These are phyloP conservation scores for Diploptera punctata DNA, from an alignment of 2,888 invertebrate species.

Conservation along the genomic window DNA sequence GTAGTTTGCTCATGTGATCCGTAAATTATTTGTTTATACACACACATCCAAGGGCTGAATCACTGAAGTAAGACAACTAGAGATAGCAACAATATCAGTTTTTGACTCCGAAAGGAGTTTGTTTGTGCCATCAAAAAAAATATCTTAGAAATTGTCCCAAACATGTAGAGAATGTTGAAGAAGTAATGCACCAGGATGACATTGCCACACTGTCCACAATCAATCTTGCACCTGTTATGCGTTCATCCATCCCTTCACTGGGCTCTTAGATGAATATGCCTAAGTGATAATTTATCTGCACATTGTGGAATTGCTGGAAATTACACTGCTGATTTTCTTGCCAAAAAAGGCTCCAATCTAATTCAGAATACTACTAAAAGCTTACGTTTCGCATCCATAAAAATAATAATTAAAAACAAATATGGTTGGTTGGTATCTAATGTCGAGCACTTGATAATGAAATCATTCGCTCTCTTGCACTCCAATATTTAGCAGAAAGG, in stretches of 20 bases:
- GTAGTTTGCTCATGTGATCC: background rate
- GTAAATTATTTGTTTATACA: slow-evolving; percentile 1
- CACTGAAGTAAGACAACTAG: background rate
- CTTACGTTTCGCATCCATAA: no score
- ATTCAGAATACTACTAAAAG: no score
- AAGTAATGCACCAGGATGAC: slow-evolving; percentile 3
- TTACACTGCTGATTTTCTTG: no score
- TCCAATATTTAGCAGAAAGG: no score
- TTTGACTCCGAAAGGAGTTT: background rate
- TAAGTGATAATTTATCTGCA: no score
- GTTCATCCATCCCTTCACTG: background rate
- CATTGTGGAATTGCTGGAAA: no score
- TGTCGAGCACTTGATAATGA: no score
- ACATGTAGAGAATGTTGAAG: background rate
- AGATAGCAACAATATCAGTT: background rate
- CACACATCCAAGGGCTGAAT: slow-evolving; percentile 13
- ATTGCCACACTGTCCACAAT: background rate
- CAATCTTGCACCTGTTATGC: background rate
- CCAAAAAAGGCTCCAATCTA: no score
- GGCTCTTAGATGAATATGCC: no score
- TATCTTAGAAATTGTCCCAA: background rate
- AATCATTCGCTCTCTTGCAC: no score
- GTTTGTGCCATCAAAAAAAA: background rate
- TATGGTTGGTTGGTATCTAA: no score
- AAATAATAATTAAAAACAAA: no score